Percentiles rank a stretch among this genome's conserved stretches.
phyloP scores from a whole-genome alignment of 2,797 vertebrate species.

The Danio aesculapii region DNA sequence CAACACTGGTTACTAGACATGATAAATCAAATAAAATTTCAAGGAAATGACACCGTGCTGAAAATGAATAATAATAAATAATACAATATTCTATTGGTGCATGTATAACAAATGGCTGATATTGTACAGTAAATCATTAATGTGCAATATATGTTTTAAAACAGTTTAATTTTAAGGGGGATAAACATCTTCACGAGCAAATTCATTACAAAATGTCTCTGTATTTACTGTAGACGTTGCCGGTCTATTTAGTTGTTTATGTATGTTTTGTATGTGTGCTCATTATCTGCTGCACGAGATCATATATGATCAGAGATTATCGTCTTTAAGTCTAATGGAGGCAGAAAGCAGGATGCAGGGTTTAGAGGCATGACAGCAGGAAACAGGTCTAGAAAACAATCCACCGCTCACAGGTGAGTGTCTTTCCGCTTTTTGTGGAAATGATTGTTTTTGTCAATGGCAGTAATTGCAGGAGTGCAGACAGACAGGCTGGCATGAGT shows the following conservation, averaged over 20 bases:
- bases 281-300: conserved; percentile 16
- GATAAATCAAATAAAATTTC: no score
- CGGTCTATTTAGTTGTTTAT: not conserved
- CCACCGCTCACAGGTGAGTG: conserved; percentile 29
- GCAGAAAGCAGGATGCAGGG: conserved; percentile 7
- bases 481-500: conserved; percentile 13
- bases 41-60: no score
- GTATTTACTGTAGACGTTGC: not conserved
- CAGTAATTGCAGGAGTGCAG: conserved; percentile 41
- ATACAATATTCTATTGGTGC: not conserved
- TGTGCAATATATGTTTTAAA: not conserved
- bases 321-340: conserved; percentile 37
- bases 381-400: conserved; percentile 12
- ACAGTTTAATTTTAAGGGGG: not conserved
- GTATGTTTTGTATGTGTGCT: conserved; percentile 36
- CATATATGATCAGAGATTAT: not conserved
- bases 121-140: not conserved
- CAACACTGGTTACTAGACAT: no score
- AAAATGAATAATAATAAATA: no score
- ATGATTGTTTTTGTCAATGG: conserved; percentile 44
- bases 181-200: not conserved
- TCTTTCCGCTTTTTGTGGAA: conserved; percentile 7
- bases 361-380: conserved; percentile 10
- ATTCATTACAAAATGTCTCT: no score
- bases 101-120: not conserved